phyloP scores from a whole-genome alignment of 2,797 vertebrate genomes.

The Sebastes hubbsi region DNA sequence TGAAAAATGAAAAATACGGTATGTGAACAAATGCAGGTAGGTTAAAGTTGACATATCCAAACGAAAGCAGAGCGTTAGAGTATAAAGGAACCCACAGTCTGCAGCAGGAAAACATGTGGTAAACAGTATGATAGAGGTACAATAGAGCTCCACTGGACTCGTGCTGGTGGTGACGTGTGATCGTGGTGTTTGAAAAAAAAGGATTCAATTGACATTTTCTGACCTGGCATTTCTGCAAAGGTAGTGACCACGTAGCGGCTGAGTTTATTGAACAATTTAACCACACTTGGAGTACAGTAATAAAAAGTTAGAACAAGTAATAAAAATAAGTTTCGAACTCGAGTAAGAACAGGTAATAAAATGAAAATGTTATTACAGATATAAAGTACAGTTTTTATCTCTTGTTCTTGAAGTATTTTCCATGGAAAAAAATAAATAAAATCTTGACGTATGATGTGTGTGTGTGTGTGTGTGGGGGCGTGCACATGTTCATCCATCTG shows the following conservation, averaged over 20 bases:
- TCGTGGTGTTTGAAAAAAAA: neutral
- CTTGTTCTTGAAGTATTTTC: slow-evolving; percentile 16
- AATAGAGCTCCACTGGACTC: neutral
- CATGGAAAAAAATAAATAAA: neutral
- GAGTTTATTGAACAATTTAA: slow-evolving; percentile 47
- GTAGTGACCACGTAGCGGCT: neutral
- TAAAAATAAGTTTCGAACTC: slow-evolving; percentile 53
- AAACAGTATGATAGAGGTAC: neutral
- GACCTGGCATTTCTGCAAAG: slow-evolving; percentile 39
- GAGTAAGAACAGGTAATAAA: slow-evolving; percentile 43
- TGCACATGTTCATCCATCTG: neutral
- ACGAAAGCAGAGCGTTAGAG: neutral
- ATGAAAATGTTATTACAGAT: slow-evolving; percentile 37
- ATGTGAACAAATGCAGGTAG: neutral
- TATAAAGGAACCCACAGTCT: neutral
- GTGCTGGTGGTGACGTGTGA: neutral
- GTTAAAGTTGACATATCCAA: neutral
- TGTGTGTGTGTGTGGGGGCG: neutral
- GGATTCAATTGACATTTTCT: slow-evolving; percentile 12
- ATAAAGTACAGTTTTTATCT: slow-evolving; percentile 43
- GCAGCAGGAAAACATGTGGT: neutral
- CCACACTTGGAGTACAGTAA: slow-evolving; percentile 29
- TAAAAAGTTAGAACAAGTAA: slow-evolving; percentile 54
- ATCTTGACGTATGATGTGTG: neutral
- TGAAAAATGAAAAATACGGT: neutral